Evolutionary conservation across 2,797 vertebrate species (phyloP).

Genomic region (Syndactyla subalaris): DNA sequence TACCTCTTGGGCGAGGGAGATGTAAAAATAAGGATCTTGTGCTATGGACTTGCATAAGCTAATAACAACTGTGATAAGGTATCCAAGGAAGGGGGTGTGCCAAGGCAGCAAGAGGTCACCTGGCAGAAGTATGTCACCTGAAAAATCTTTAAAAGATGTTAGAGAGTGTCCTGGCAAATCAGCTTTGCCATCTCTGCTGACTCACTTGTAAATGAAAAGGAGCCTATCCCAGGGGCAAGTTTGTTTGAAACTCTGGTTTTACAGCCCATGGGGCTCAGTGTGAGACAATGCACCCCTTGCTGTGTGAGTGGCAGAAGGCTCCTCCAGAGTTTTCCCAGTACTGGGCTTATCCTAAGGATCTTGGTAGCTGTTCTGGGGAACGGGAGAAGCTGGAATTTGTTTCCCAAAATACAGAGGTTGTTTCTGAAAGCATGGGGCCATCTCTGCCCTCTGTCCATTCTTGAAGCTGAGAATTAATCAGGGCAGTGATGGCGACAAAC

Average conservation of each 20-base stretch:
- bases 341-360: not conserved
- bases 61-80: not conserved
- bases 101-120: not conserved
- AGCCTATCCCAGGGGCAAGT: not conserved
- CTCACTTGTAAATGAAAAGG: not conserved
- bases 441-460: not conserved
- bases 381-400: not conserved
- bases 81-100: not conserved
- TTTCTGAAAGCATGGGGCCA: not conserved
- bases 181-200: not conserved
- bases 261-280: fast-evolving
- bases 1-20: not conserved
- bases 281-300: not conserved
- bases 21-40: not conserved
- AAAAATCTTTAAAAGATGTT: not conserved
- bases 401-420: not conserved
- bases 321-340: not conserved
- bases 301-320: not conserved
- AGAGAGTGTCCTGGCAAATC: not conserved
- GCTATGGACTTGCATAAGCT: not conserved
- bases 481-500: not conserved
- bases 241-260: not conserved
- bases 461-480: not conserved
- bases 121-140: not conserved
- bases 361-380: not conserved